Base-by-base conservation (phyloP, 2,797 vertebrate genomes). In the Coccyzus lansbergi region DNA sequence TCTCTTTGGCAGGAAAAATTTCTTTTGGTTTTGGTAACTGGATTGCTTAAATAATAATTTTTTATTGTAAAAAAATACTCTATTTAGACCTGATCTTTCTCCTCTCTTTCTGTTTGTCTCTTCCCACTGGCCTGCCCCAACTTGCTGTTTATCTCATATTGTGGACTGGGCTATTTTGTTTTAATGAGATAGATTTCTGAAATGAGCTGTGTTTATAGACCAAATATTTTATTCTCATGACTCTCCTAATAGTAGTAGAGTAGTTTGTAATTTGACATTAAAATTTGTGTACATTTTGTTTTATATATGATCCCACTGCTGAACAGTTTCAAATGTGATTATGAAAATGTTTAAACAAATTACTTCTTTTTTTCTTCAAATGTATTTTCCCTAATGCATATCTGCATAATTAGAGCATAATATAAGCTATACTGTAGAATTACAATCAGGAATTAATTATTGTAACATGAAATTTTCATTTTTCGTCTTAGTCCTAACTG, bases 361-460 rank as follows among this genome's bases (percentile, higher is more conserved):
- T 48, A 22, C 46, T 48, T 22, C 48, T 91, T 96, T 96, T 93
- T 96, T 89, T 94, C 92, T 97, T 97, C 94, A 95, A 96, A 97
- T 94, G 91, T 69, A 64, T 85, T 92, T 97, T 97, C 67, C 63
- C 65, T 94, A 76, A 62, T 77, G 81, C 75, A 11, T 96, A 77
- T 96, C 83, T 97, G 53, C 29, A 2, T 77, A 96, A 94, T 68
- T 95, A 70, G 76, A 94, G 62, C 29, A 91, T 34, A 95, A 82
- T 59, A 83, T 93, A 95, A 92, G 96, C 87, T 94, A 33, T 78
- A 83, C 70, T 83, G 63, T 65, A 88, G 86, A 63, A 42, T 96
- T 95, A 55, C 86, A 96, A 90, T 96, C 87, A 94, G 89, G 53
- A 97, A 97, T 97, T 97, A 97, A 97, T 97, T 97, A 96, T 92